These are phyloP conservation scores for Myripristis jacobus DNA, from an alignment of 2,797 vertebrate genomes.

Conservation along the genomic window DNA sequence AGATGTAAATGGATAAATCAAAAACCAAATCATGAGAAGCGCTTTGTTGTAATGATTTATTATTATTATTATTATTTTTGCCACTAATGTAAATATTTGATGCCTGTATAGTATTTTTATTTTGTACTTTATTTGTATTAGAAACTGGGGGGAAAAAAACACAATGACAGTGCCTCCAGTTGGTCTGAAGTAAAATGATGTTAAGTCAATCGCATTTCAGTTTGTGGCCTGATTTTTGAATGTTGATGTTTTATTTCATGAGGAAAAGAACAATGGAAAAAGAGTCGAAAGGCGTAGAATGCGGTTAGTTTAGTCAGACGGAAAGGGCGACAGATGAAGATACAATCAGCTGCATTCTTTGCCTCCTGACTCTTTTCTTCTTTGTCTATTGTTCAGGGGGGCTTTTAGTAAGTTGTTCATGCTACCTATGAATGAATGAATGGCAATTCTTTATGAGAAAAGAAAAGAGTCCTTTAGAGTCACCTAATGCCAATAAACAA, in stretches of 20 bases:
- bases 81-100: slow-evolving; percentile 54
- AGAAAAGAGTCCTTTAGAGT: not conserved
- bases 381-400: slow-evolving; percentile 64
- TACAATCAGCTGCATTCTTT: slow-evolving; percentile 71
- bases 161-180: not conserved
- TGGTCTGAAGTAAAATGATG: not conserved
- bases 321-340: slow-evolving; percentile 52
- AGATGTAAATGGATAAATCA: slow-evolving; percentile 5
- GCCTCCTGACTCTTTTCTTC: slow-evolving; percentile 51
- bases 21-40: slow-evolving; percentile 29
- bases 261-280: slow-evolving; percentile 24
- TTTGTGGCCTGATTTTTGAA: not conserved
- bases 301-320: slow-evolving; percentile 54
- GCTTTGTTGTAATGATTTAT: slow-evolving; percentile 43
- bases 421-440: slow-evolving; percentile 20
- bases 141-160: slow-evolving; percentile 54
- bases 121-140: slow-evolving; percentile 66
- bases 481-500: not conserved
- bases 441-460: slow-evolving; percentile 30
- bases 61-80: slow-evolving; percentile 25
- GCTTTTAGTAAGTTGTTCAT: not conserved
- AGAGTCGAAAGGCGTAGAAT: slow-evolving; percentile 53
- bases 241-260: not conserved
- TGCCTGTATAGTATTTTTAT: slow-evolving; percentile 14
- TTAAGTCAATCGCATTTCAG: not conserved